Evolutionary conservation across 2,888 invertebrate genomes (phyloP).

Genomic region (Pyrgus malvae): DNA sequence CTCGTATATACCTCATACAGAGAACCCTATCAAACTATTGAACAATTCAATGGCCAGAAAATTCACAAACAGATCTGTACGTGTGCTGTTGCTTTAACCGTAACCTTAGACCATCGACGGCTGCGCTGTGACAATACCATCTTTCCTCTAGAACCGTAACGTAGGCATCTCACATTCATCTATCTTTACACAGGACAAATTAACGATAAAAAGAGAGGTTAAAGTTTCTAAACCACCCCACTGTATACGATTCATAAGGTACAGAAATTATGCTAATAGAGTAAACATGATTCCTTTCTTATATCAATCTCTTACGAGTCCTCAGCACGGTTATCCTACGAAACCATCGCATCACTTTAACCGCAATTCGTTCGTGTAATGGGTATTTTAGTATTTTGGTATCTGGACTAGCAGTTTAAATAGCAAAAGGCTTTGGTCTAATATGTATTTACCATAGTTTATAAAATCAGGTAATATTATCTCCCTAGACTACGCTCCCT

Average conservation of each 20-base stretch:
- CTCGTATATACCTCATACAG: too few species aligned
- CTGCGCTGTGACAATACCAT: constrained; percentile 33
- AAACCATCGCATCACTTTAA: background rate
- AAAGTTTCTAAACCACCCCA: background rate
- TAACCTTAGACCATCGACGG: too few species aligned
- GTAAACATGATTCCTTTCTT: constrained; percentile 18
- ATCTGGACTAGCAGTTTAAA: background rate
- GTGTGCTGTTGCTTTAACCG: too few species aligned
- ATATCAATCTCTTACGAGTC: constrained; percentile 8
- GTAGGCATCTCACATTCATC: constrained; percentile 1
- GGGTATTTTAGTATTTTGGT: background rate
- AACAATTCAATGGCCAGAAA: too few species aligned
- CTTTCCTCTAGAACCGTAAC: constrained; percentile 1
- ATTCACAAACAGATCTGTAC: too few species aligned
- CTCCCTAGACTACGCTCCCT: background rate
- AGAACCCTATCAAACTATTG: too few species aligned
- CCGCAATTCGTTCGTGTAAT: background rate
- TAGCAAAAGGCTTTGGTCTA: background rate
- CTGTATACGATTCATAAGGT: constrained; percentile 5
- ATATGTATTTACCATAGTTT: background rate
- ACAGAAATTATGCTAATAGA: constrained; percentile 18
- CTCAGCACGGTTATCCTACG: constrained; percentile 11
- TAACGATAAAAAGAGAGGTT: constrained; percentile 5
- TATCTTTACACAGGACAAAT: background rate
- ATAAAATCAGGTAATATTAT: background rate